A percentile compares a stretch with the other conserved stretches of the same genome.
phyloP scores from a whole-genome alignment of 2,797 vertebrate genomes.

The Phoebastria nigripes region DNA sequence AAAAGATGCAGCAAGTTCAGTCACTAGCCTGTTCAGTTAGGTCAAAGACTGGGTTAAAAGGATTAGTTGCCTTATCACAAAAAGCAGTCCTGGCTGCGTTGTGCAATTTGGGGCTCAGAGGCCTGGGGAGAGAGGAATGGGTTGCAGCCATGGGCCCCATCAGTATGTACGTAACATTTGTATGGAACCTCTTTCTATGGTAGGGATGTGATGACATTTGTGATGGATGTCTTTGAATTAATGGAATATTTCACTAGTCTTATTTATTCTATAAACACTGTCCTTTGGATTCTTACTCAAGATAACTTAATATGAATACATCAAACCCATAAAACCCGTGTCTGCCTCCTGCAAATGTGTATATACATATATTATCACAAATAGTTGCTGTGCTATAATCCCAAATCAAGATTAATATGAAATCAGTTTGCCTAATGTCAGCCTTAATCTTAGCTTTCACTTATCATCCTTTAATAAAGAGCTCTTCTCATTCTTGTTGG shows the following conservation, averaged over 20 bases:
- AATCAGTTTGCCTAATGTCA: not conserved
- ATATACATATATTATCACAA: not conserved
- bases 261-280: not conserved
- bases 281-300: not conserved
- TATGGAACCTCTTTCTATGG: not conserved
- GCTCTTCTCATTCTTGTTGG: not conserved
- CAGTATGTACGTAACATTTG: not conserved
- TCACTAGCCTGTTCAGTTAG: not conserved
- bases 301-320: not conserved
- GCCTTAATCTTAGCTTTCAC: not conserved
- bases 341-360: not conserved
- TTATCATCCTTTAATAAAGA: not conserved
- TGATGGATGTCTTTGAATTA: not conserved
- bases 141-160: not conserved
- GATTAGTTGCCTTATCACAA: not conserved
- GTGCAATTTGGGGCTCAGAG: not conserved
- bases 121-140: not conserved
- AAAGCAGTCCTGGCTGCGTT: not conserved
- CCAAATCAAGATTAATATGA: not conserved
- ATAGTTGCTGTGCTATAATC: not conserved
- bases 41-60: not conserved
- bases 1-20: not conserved
- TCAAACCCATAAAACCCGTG: not conserved
- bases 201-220: not conserved
- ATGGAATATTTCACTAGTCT: not conserved